Conservation (phyloP, 2,888 invertebrate genomes). For the Agrilus mali region DNA sequence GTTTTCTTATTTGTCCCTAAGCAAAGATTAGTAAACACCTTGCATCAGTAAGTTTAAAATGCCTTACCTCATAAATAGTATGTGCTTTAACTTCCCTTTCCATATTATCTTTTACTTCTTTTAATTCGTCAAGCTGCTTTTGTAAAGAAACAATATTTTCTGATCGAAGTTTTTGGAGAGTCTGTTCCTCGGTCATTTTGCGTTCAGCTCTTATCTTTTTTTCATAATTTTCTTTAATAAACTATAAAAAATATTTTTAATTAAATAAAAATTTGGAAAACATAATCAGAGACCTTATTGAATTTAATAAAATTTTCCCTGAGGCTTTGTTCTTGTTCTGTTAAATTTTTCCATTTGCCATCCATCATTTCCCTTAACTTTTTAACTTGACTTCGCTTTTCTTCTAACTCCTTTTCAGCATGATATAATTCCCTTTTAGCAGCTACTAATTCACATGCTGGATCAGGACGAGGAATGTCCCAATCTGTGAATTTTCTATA, state of each 20-base stretch:
- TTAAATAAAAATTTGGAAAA: background rate
- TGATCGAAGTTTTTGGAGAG: slow-evolving; percentile 36
- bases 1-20: too few relatives aligned
- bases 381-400: slow-evolving; percentile 35
- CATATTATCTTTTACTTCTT: slow-evolving; percentile 40
- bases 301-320: slow-evolving; percentile 49
- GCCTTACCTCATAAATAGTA: slow-evolving; percentile 42
- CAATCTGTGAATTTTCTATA: slow-evolving; percentile 48
- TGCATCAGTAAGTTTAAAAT: background rate
- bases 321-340: slow-evolving; percentile 38
- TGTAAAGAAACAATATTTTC: slow-evolving; percentile 41
- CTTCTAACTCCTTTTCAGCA: slow-evolving; percentile 36
- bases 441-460: slow-evolving; percentile 42
- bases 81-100: slow-evolving; percentile 44
- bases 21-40: too few relatives aligned
- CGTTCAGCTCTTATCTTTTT: slow-evolving; percentile 48
- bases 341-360: slow-evolving; percentile 42
- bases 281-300: slow-evolving; percentile 36
- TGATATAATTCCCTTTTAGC: slow-evolving; percentile 40
- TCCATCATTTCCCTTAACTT: slow-evolving; percentile 36
- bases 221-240: slow-evolving; percentile 50
- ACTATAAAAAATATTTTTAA: slow-evolving; percentile 27
- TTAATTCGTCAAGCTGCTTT: slow-evolving; percentile 37
- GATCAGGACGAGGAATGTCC: slow-evolving; percentile 44
- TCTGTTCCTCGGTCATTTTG: slow-evolving; percentile 43